These are phyloP conservation scores for Melanaphis sacchari DNA, from an alignment of 1,140 invertebrate species.

Conservation along the genomic window DNA sequence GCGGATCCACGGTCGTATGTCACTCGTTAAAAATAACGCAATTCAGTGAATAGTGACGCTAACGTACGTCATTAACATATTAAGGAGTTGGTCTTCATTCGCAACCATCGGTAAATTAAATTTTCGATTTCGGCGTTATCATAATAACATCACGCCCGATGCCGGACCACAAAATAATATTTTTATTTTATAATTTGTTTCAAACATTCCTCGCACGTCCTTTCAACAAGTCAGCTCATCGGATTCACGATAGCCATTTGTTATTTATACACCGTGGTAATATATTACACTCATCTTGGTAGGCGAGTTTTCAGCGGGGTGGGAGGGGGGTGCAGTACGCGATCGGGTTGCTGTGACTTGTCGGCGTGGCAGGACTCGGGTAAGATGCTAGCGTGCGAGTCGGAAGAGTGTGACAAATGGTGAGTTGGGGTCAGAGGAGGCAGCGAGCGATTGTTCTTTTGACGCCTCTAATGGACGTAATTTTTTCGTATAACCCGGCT, in stretches of 20 bases:
- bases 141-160: background rate
- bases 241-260: background rate
- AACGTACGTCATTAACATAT: background rate
- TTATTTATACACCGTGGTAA: background rate
- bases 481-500: slow-evolving; percentile 20
- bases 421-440: background rate
- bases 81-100: background rate
- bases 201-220: background rate
- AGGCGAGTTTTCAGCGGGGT: background rate
- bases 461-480: slow-evolving; percentile 44
- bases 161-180: background rate
- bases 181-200: background rate
- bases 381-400: background rate
- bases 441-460: slow-evolving; percentile 4
- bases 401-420: background rate
- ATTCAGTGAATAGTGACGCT: background rate
- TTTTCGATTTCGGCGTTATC: background rate
- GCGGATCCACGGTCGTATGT: no score
- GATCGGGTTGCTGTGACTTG: background rate
- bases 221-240: background rate
- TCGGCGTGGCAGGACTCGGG: background rate
- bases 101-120: background rate
- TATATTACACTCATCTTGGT: background rate
- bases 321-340: background rate
- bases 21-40: background rate